Conservation (phyloP, 2,113 vertebrate genomes). For the Xiphophorus hellerii region DNA sequence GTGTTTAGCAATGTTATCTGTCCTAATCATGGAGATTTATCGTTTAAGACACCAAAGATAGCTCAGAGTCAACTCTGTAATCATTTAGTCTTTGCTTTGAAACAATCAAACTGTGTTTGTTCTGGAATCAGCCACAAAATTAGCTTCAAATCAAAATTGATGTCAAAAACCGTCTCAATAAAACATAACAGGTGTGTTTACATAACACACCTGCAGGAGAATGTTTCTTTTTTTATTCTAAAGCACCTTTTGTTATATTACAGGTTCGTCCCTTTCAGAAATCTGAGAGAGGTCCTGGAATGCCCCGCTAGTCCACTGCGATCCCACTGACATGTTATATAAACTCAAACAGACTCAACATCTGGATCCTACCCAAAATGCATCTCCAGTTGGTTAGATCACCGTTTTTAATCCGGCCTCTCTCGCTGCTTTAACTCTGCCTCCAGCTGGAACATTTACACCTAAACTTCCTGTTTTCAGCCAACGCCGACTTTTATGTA, state of each 20-base stretch:
- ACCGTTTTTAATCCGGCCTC: constrained; percentile 57
- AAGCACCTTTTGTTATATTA: constrained; percentile 6
- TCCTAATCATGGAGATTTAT: no score
- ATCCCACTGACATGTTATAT: constrained; percentile 58
- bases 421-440: constrained; percentile 42
- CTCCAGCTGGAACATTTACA: constrained; percentile 27
- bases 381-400: constrained; percentile 67
- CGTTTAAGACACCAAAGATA: no score
- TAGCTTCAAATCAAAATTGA: no score
- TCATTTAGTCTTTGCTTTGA: no score
- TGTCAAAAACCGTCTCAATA: no score
- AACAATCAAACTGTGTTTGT: no score
- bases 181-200: background rate
- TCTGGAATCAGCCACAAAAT: no score
- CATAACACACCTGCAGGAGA: background rate
- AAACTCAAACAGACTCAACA: constrained; percentile 31
- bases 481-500: constrained; percentile 2
- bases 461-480: background rate
- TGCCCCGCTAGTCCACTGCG: constrained; percentile 23
- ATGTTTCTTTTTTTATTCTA: background rate
- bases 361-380: constrained; percentile 58
- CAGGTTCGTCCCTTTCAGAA: constrained; percentile 12
- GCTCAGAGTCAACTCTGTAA: no score
- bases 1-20: no score
- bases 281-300: constrained; percentile 25